Conservation (phyloP, 37 sponge, comb jelly and placozoan species). For the Mnemiopsis leidyi region DNA sequence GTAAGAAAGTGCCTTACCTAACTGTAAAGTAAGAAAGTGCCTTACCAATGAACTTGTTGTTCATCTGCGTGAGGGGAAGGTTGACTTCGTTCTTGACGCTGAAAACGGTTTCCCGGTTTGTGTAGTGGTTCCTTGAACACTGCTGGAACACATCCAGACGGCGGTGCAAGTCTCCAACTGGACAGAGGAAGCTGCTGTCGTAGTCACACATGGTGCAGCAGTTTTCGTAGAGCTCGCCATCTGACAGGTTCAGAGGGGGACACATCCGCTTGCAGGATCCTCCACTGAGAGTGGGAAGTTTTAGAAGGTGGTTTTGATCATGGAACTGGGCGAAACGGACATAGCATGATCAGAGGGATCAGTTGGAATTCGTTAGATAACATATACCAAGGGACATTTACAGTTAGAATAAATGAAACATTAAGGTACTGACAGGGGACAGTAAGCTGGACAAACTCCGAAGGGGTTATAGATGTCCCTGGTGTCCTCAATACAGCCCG, state of each 20-base stretch:
- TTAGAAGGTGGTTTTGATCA: too few relatives aligned
- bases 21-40: too few relatives aligned
- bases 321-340: too few relatives aligned
- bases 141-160: conserved; percentile 2
- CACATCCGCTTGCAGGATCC: background rate
- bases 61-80: conserved; percentile 6
- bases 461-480: conserved; percentile 15
- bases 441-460: conserved; percentile 16
- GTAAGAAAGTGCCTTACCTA: too few relatives aligned
- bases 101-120: conserved; percentile 23
- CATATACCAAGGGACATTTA: too few relatives aligned
- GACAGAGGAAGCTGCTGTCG: conserved; percentile 54
- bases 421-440: background rate
- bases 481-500: background rate
- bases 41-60: conserved; percentile 19
- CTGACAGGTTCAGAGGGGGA: too few relatives aligned
- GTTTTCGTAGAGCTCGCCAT: background rate
- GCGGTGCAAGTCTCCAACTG: background rate
- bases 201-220: conserved; percentile 17
- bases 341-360: too few relatives aligned
- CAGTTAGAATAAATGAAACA: too few relatives aligned
- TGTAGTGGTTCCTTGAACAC: background rate
- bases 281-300: too few relatives aligned
- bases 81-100: conserved; percentile 42
- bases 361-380: too few relatives aligned